Percentiles rank a stretch among this genome's conserved stretches.
Evolutionary conservation across 2,113 vertebrate genomes (phyloP).

Genomic region (Sminthopsis crassicaudata): DNA sequence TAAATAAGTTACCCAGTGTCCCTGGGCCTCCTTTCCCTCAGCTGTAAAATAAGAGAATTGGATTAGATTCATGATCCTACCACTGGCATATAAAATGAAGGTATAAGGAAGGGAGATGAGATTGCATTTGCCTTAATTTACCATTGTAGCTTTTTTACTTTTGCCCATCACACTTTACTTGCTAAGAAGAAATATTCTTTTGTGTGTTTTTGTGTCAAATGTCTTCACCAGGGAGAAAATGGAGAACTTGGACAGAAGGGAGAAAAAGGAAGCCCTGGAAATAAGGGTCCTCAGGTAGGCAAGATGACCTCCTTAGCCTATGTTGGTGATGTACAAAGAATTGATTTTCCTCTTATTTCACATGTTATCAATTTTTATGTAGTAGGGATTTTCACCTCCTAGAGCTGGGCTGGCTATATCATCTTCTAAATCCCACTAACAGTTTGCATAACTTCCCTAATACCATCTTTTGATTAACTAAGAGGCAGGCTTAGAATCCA

Average conservation of each 20-base stretch:
- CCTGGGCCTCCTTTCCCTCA: not conserved
- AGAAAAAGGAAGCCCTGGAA: slow-evolving; percentile 60
- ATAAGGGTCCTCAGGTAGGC: slow-evolving; percentile 68
- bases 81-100: not conserved
- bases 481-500: not conserved
- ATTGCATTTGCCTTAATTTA: not conserved
- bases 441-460: no score
- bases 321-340: not conserved
- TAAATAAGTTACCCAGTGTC: not conserved
- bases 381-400: not conserved
- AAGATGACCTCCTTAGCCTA: not conserved
- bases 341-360: not conserved
- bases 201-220: slow-evolving; percentile 40
- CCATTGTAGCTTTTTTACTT: not conserved
- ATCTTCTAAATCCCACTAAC: not conserved
- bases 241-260: slow-evolving; percentile 65
- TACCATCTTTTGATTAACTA: not conserved
- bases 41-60: not conserved
- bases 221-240: slow-evolving; percentile 32
- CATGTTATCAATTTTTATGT: not conserved
- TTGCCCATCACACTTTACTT: not conserved
- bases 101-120: not conserved
- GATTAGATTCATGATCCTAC: not conserved
- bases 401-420: not conserved
- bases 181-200: not conserved